Base-by-base conservation (phyloP, 2,113 vertebrate species). In the Opisthocomus hoazin region DNA sequence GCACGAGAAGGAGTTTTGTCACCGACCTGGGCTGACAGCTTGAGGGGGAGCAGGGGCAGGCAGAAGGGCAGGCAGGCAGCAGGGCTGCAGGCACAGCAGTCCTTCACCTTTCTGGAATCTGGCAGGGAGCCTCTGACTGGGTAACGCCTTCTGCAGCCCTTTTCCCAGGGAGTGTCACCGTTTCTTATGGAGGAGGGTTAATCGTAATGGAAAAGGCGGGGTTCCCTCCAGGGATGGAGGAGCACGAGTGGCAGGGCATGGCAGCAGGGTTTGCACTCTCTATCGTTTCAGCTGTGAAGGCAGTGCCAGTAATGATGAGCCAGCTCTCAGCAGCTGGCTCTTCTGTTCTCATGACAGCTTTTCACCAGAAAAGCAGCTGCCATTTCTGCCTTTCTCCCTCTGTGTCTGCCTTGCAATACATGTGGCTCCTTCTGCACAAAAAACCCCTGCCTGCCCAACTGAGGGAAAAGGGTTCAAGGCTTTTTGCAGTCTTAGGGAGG, bases 161-260 rank as follows among this genome's bases (percentile, higher is more conserved):
- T 39, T 73, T 29, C 36, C 58, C 57, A 29, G 53, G 19, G 24
- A 21, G 20, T 9, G 2, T 5, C 50, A 27, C 1, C 0, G 24
- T 3, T 85, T 23, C n/a, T 84, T 37, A 53, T 0, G 12, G 84
- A 26, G 7, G 15, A 60, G 22, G n/a, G 19, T 23, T 70, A 54
- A 61, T 39, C 4, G 1, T 2, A 19, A 43, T 2, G 50, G 68
- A 12, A 82, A 82, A 70, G 10, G 48, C 24, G 43, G 20, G 6
- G 22, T 7, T 89, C 61, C 20, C 32, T 60, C 13, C 60, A 60
- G 78, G 45, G 27, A 15, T 24, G 46, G 41, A 65, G 73, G 20
- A 46, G 39, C 53, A 27, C 17, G 9, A 3, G 22, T 10, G 7
- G 48, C 56, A 32, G 50, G 39, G 23, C 53, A 18, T 11, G 27